A percentile compares a stretch with the other conserved stretches of the same genome.
Conservation (phyloP, 2,113 vertebrate genomes). For the Lucifuga dentata region DNA sequence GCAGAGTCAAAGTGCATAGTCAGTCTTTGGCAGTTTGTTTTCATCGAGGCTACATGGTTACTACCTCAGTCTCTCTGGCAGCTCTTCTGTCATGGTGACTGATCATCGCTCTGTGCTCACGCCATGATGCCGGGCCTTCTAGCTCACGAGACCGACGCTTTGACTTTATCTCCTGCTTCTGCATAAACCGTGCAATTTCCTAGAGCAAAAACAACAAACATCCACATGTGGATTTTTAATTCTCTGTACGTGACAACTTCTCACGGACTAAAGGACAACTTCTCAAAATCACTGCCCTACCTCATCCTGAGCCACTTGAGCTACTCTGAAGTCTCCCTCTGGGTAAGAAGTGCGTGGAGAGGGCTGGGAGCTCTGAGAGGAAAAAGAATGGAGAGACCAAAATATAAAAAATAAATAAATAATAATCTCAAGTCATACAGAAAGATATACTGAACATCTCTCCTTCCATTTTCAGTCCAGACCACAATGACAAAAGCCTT, state of each 20-base stretch:
- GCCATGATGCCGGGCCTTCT: conserved; percentile 59
- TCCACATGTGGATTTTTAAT: background rate
- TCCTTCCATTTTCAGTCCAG: background rate
- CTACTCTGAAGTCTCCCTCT: conserved; percentile 76
- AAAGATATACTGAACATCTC: background rate
- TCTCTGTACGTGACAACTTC: no score
- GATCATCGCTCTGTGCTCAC: conserved; percentile 64
- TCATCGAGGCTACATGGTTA: no score
- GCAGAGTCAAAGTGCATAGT: no score
- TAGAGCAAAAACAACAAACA: conserved; percentile 23
- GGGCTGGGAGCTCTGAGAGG: conserved; percentile 50
- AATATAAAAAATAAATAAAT: background rate
- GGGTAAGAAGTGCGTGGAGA: conserved; percentile 41
- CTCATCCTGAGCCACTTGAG: conserved; percentile 85
- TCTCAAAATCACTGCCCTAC: conserved; percentile 50
- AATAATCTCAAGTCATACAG: no score
- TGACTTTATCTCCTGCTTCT: conserved; percentile 83
- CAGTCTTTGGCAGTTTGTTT: no score
- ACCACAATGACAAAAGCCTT: background rate
- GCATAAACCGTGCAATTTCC: conserved; percentile 88
- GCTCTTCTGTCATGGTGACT: conserved; percentile 61
- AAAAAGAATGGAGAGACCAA: background rate
- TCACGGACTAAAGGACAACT: no score
- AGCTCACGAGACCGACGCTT: conserved; percentile 74
- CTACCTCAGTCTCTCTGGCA: conserved; percentile 73